Base-by-base conservation (phyloP, 2,797 vertebrate genomes). In the Tamandua tetradactyla region DNA sequence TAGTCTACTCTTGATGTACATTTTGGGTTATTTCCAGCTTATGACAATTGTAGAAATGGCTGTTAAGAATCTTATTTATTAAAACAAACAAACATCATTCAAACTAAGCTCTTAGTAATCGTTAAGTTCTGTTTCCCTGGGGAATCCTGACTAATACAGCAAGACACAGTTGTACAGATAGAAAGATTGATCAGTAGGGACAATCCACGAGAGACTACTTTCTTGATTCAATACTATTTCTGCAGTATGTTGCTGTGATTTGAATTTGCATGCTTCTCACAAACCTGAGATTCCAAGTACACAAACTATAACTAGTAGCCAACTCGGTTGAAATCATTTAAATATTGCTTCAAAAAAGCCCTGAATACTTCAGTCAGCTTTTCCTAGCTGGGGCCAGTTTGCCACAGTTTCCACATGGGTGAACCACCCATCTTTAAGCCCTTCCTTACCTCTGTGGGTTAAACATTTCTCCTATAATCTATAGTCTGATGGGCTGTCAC, bases 401-500 rank as follows among this genome's bases (percentile, higher is more conserved):
- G 40, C 30, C 35, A 55, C 44, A 66, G 40, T 85, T 89, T 94
- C 72, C 59, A 88, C 84, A 44, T 80, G 84, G 20, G 35, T n/a
- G 15, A 95, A 49, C 42, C 57, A 88, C 57, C 72, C 71, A 49
- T 66, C 91, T 79, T 61, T 68, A 88, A 68, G 84, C 47, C 22
- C 44, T 57, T 59, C 84, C 64, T 40, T 40, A 62, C 71, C 80
- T 68, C 57, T 72, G 72, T 79, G 37, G 59, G 78, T 94, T 68
- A 92, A 88, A 80, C 49, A 32, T 94, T 61, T 74, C n/a, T 42
- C 23, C 42, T 68, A 61, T 80, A 84, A 88, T 87, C 30, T 91
- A 59, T 72, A 44, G 10, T 68, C 84, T 94, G 84, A 89, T 80
- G 92, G 89, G 52, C 17, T 15, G 7, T 35, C n/a, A 35, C 30